A percentile compares a stretch with the other conserved stretches of the same genome.
These are phyloP conservation scores for Nasonia giraulti DNA, from an alignment of 1,140 invertebrate species.

Conservation along the genomic window DNA sequence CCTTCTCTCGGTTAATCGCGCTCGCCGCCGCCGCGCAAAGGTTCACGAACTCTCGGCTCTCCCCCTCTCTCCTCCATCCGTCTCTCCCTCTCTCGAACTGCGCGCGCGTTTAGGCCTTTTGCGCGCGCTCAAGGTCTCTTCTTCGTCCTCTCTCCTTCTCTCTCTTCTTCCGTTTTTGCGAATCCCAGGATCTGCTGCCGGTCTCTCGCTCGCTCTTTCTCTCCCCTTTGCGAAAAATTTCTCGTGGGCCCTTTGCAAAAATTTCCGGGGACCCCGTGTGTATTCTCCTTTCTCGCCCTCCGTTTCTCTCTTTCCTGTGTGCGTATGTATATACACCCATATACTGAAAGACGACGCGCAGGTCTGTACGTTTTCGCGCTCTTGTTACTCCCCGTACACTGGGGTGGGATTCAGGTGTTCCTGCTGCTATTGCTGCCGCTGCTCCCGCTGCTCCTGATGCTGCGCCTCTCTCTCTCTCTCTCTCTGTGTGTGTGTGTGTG, in stretches of 20 bases:
- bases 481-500: too few species aligned
- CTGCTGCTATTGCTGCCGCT: background rate
- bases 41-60: slow-evolving; percentile 51
- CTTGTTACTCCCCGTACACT: background rate
- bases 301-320: slow-evolving; percentile 18
- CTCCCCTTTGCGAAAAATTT: slow-evolving; percentile 48
- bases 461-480: too few species aligned
- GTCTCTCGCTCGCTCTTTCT: background rate
- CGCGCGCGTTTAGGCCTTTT: too few species aligned
- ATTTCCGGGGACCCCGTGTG: slow-evolving; percentile 30
- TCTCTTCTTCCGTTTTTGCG: slow-evolving; percentile 48
- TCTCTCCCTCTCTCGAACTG: slow-evolving; percentile 9
- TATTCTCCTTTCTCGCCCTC: background rate
- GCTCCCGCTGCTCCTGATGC: background rate
- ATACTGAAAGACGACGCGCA: background rate
- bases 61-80: slow-evolving; percentile 4
- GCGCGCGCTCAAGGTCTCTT: slow-evolving; percentile 46
- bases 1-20: slow-evolving; percentile 45
- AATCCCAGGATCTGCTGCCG: slow-evolving; percentile 45
- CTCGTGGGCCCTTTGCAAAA: slow-evolving; percentile 36
- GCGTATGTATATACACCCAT: background rate
- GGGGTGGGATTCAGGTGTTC: slow-evolving; percentile 22
- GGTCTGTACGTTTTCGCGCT: slow-evolving; percentile 6
- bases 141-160: slow-evolving; percentile 12
- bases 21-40: slow-evolving; percentile 36